phyloP scores from a whole-genome alignment of 2,113 vertebrate genomes.

The Monarcha castaneiventris region DNA sequence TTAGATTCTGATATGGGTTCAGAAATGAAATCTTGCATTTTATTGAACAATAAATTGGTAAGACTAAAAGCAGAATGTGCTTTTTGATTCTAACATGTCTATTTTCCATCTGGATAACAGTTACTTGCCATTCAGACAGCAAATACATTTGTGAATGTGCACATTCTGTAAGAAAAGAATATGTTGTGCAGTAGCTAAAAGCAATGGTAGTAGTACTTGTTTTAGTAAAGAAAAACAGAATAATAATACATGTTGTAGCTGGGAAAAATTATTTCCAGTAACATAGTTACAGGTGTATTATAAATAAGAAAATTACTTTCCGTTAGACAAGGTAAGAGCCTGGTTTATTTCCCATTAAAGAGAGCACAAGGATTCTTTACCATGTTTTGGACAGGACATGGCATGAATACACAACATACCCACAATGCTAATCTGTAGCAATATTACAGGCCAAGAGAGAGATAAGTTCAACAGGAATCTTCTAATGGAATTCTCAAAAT shows the following conservation, averaged over 20 bases:
- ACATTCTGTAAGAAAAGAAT: neutral
- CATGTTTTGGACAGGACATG: neutral
- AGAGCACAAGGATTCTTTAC: neutral
- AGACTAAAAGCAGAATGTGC: slow-evolving; percentile 3
- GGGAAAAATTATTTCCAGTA: neutral
- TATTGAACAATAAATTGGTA: neutral
- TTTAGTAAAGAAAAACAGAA: neutral
- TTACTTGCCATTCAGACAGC: neutral
- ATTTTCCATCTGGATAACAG: slow-evolving; percentile 13
- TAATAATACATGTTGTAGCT: neutral
- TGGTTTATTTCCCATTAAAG: neutral
- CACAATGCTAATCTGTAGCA: neutral
- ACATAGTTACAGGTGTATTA: neutral
- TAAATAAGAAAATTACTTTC: neutral
- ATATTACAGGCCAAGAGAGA: neutral
- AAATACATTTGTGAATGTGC: neutral
- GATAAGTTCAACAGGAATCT: neutral
- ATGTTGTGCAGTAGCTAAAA: neutral
- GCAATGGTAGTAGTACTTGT: neutral
- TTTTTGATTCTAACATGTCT: neutral
- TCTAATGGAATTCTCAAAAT: neutral
- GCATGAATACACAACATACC: neutral
- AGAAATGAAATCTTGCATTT: neutral
- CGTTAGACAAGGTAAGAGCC: neutral
- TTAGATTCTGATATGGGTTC: neutral